Percentiles rank a stretch among this genome's conserved stretches.
Evolutionary conservation across 2,113 vertebrate genomes (phyloP).

Genomic region (Candoia aspera): DNA sequence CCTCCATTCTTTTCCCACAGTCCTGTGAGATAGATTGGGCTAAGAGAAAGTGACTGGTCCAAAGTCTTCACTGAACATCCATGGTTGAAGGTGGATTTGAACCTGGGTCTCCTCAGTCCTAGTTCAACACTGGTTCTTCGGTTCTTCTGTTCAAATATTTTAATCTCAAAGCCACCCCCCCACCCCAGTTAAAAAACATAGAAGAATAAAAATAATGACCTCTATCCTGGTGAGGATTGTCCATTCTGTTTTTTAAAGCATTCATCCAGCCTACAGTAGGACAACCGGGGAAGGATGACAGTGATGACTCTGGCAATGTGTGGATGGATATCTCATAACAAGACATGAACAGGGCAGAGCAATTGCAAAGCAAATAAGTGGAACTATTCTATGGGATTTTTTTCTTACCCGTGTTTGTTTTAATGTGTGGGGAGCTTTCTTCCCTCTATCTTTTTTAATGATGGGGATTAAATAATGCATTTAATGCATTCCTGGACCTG

Average conservation of each 20-base stretch:
- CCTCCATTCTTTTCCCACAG: background rate
- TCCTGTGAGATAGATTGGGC: background rate
- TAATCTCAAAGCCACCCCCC: background rate
- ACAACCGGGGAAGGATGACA: background rate
- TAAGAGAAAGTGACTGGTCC: background rate
- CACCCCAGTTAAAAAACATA: background rate
- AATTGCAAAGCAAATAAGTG: background rate
- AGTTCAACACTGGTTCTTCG: background rate
- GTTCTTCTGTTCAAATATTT: background rate
- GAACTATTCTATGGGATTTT: background rate
- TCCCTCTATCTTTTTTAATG: background rate
- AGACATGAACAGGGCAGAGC: background rate
- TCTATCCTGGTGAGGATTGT: background rate
- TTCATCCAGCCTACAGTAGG: background rate
- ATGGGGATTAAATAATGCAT: background rate
- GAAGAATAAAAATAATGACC: background rate
- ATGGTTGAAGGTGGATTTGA: background rate
- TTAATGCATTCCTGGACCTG: background rate
- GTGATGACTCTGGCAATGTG: background rate
- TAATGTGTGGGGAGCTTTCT: too few species aligned
- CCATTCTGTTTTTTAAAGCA: background rate
- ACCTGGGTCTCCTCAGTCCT: background rate
- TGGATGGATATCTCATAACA: background rate
- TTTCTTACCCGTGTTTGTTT: background rate
- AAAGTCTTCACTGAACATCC: background rate